Evolutionary conservation across 2,113 vertebrate species (phyloP).

Genomic region (Alouatta palliata): DNA sequence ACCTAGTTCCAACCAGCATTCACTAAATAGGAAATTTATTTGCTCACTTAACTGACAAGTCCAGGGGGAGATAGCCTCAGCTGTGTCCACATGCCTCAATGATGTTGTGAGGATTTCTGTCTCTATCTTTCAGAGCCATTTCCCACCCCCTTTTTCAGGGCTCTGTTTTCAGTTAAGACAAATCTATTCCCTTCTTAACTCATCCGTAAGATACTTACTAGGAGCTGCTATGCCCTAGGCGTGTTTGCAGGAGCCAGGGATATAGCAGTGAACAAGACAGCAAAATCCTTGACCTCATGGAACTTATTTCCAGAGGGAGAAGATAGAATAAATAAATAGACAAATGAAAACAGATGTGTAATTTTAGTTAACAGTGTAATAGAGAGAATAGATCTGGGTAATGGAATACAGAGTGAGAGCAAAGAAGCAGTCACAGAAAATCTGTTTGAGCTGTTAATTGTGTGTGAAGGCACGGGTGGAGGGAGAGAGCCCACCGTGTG

Average conservation of each 20-base stretch:
- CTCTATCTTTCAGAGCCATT: background rate
- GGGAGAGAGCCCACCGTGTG: accelerated
- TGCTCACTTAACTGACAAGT: background rate
- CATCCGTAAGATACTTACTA: background rate
- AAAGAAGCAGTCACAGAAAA: background rate
- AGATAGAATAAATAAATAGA: background rate
- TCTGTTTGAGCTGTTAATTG: background rate
- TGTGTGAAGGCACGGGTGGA: background rate
- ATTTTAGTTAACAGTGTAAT: background rate
- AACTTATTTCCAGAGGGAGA: background rate
- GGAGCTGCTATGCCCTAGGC: too few relatives aligned
- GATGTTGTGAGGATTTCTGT: background rate
- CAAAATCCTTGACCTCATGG: background rate
- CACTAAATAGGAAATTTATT: background rate
- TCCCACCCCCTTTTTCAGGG: background rate
- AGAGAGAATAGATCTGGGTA: background rate
- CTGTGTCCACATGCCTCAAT: background rate
- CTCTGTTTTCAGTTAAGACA: background rate
- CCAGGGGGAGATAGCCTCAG: background rate
- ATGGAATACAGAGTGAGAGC: background rate
- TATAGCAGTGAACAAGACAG: background rate
- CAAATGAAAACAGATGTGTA: background rate
- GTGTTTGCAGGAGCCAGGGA: background rate
- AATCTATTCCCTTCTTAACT: background rate
- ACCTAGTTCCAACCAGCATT: background rate